A percentile compares a stretch with the other conserved stretches of the same genome.
Evolutionary conservation across 2,797 vertebrate genomes (phyloP).

Genomic region (Spinus olivaceus): DNA sequence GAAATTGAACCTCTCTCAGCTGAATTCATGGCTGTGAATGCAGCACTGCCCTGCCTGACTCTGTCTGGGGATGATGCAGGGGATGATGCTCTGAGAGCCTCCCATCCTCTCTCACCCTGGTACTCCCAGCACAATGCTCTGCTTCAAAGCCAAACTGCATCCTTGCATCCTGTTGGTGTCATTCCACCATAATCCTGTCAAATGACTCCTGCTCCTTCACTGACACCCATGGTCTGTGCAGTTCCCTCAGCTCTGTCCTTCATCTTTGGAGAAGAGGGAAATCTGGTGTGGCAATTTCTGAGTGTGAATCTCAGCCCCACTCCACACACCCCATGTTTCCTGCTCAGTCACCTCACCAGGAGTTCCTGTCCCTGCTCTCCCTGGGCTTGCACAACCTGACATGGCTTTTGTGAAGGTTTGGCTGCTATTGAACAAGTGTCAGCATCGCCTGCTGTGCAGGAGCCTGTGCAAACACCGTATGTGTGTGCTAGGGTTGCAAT

Average conservation of each 20-base stretch:
- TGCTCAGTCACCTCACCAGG: background rate
- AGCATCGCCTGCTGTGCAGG: background rate
- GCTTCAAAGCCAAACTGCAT: background rate
- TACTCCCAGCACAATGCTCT: background rate
- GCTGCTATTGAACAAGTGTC: background rate
- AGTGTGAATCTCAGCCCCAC: background rate
- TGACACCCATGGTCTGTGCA: background rate
- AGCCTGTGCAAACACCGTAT: background rate
- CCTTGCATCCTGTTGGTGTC: background rate
- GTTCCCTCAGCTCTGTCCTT: background rate
- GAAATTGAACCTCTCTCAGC: background rate
- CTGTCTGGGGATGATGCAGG: background rate
- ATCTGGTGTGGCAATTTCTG: background rate
- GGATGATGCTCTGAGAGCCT: background rate
- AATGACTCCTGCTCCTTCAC: background rate
- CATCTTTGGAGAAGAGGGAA: background rate
- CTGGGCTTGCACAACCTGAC: background rate
- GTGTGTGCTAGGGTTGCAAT: background rate
- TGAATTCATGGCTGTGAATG: background rate
- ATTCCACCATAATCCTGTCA: background rate
- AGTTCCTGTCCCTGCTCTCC: background rate
- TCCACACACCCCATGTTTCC: accelerated
- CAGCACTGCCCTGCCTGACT: background rate
- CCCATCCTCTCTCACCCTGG: background rate
- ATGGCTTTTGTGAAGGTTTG: background rate